These are phyloP conservation scores for Tyrannus savana DNA, from an alignment of 2,113 vertebrate species.

Conservation along the genomic window DNA sequence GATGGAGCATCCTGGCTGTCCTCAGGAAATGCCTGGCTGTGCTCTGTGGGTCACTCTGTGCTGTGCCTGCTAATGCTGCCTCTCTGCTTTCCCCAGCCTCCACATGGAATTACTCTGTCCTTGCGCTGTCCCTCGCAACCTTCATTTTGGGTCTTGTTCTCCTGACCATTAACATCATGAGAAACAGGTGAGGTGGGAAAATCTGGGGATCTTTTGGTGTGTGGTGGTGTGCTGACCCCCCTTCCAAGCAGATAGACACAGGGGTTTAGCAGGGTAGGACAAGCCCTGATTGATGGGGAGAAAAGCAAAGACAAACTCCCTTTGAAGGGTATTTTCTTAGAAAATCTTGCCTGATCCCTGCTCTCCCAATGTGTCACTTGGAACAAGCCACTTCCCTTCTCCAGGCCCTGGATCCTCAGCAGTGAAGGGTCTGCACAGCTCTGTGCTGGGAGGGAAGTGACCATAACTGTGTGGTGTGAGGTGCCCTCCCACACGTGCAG, in stretches of 20 bases:
- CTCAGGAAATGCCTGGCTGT: background rate
- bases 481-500: background rate
- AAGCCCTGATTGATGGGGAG: background rate
- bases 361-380: background rate
- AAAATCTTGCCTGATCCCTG: background rate
- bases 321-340: background rate
- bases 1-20: background rate
- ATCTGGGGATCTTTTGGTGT: background rate
- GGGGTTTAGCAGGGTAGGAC: background rate
- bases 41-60: background rate
- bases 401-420: background rate
- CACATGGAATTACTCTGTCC: slow-evolving; percentile 82
- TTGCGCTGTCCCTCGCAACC: slow-evolving; percentile 72
- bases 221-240: background rate
- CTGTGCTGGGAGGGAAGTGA: background rate
- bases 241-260: background rate
- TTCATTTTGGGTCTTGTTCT: slow-evolving; percentile 81
- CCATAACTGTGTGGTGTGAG: background rate
- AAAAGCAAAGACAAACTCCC: background rate
- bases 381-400: background rate
- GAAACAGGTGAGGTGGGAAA: slow-evolving; percentile 81
- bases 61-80: background rate
- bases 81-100: slow-evolving; percentile 70
- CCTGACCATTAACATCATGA: slow-evolving; percentile 76
- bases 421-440: background rate